Conservation (phyloP, 2,888 invertebrate species). For the Scaptodrosophila latifasciaeformis region DNA sequence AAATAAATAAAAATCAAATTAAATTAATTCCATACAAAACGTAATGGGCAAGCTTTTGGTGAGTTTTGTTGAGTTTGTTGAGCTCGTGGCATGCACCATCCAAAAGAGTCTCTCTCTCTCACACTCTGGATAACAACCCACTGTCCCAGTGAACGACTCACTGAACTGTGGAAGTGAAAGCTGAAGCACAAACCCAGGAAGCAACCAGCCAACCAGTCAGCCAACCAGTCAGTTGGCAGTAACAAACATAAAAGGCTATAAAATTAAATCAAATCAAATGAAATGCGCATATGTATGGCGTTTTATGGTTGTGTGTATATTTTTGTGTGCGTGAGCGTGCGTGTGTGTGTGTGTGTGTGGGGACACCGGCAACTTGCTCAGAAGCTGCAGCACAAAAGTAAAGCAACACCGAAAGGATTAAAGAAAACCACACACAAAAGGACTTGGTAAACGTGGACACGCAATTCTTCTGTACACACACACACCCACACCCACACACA, state of each 20-base stretch:
- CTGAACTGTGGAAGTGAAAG: too few species aligned
- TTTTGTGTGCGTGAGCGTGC: too few species aligned
- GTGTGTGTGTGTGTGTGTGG: too few species aligned
- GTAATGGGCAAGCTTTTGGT: not conserved
- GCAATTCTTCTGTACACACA: too few species aligned
- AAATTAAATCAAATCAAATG: slow-evolving; percentile 67
- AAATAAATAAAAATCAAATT: slow-evolving; percentile 64
- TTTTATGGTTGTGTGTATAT: too few species aligned
- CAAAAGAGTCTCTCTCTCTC: not conserved
- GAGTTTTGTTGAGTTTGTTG: too few species aligned
- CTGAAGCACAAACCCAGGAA: not conserved
- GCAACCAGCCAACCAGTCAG: slow-evolving; percentile 19
- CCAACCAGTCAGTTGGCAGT: slow-evolving; percentile 14
- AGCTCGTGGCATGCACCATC: slow-evolving; percentile 20
- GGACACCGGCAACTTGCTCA: not conserved
- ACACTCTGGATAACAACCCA: not conserved
- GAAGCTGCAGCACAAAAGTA: slow-evolving; percentile 1
- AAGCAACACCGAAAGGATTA: slow-evolving; percentile 47
- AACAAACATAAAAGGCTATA: slow-evolving; percentile 50
- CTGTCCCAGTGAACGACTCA: too few species aligned
- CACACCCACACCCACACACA: too few species aligned
- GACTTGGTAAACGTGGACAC: not conserved
- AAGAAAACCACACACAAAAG: slow-evolving; percentile 48
- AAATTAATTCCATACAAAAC: slow-evolving; percentile 53
- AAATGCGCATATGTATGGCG: slow-evolving; percentile 61